phyloP scores from a whole-genome alignment of 2,113 vertebrate species.

The Platichthys stellatus region DNA sequence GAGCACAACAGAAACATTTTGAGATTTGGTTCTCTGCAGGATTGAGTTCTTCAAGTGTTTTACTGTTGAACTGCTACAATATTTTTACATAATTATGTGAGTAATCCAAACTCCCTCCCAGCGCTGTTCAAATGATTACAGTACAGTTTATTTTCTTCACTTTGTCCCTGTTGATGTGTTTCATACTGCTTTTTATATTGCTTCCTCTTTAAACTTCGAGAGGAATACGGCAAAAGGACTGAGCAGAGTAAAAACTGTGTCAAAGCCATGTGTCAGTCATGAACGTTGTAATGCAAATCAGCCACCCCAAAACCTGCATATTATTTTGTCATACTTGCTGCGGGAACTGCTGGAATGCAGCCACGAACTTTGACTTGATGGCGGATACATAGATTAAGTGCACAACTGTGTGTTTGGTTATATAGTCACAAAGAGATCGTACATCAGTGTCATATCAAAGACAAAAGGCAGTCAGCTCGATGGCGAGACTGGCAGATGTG shows the following conservation, averaged over 20 bases:
- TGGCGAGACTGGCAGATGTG: conserved; percentile 6
- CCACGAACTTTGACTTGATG: background rate
- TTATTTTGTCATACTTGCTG: background rate
- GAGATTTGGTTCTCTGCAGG: background rate
- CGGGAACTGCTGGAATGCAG: background rate
- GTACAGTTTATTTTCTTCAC: background rate
- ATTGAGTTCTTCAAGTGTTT: background rate
- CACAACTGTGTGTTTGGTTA: background rate
- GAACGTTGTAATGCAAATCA: background rate
- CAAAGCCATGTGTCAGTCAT: background rate
- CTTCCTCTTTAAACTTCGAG: background rate
- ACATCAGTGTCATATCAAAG: conserved; percentile 4
- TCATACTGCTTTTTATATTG: background rate
- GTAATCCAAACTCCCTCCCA: background rate
- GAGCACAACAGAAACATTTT: no score
- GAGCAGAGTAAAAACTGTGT: background rate
- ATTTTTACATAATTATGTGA: background rate
- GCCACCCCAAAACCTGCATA: background rate
- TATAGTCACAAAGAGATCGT: conserved; percentile 5
- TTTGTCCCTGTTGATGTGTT: background rate
- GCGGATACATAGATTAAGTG: background rate
- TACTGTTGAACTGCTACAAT: background rate
- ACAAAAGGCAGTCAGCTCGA: background rate
- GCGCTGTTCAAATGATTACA: background rate
- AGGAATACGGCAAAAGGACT: background rate